Conservation (phyloP, 2,888 invertebrate genomes). For the Julus scandinavius region DNA sequence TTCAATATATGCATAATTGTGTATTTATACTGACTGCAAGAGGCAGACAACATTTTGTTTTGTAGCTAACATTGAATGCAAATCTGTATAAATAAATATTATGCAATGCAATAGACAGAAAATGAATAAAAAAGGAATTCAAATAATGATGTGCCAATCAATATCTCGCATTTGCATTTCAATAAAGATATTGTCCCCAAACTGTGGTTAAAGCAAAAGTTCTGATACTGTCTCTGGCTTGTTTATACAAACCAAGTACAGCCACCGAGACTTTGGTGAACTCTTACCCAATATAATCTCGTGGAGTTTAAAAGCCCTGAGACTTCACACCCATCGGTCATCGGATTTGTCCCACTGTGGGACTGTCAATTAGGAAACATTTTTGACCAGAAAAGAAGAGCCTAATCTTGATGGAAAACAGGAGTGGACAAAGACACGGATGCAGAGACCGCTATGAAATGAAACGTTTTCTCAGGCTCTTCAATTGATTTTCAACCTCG, state of each 20-base stretch:
- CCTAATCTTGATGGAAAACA: slow-evolving; percentile 14
- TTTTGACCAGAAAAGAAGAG: not conserved
- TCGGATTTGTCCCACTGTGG: slow-evolving; percentile 12
- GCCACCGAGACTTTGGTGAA: not conserved
- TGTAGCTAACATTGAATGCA: too few species aligned
- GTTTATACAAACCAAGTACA: not conserved
- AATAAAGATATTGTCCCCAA: too few species aligned
- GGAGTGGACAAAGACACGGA: slow-evolving; percentile 29
- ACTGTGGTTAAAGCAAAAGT: too few species aligned
- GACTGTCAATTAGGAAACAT: slow-evolving; percentile 26
- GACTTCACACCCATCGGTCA: not conserved
- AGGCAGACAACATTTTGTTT: too few species aligned
- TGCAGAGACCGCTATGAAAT: not conserved
- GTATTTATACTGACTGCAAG: too few species aligned
- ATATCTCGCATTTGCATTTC: too few species aligned
- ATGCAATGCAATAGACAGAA: too few species aligned
- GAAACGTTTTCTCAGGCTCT: not conserved
- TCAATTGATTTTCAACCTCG: slow-evolving; percentile 32
- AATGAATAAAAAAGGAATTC: too few species aligned
- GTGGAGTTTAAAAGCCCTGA: not conserved
- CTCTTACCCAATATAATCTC: not conserved
- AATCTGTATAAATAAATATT: too few species aligned
- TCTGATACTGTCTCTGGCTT: too few species aligned
- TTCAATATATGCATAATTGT: too few species aligned
- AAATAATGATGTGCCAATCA: too few species aligned